Evolutionary conservation across 2,888 invertebrate species (phyloP), one percentile per base, ranked within the genome.

Genomic region (Cryptocephalus primarius): DNA sequence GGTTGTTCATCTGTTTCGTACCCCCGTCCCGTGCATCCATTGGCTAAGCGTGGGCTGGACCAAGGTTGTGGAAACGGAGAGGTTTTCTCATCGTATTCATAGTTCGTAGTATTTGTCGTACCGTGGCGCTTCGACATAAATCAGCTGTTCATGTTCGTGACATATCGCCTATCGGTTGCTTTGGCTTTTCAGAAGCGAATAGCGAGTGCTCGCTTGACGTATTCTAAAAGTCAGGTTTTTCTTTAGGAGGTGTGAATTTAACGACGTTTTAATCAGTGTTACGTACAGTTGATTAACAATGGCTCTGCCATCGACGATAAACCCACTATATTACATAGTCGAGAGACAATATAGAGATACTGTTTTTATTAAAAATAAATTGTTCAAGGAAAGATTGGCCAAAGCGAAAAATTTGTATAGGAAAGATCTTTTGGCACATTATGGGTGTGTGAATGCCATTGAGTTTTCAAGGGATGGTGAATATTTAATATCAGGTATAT

Each of bases 371-470:
- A 79, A 77, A 66, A 75, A 78, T 48, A 74, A 75, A 51, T 72
- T 83, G 54, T 78, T 81, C 48, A 69, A 68, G 54, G 71, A 74
- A 50, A 79, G 87, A 51, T 73, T 87, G 51, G 72, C 75, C 47
- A 74, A 74, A 49, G 85, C 87, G 8, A 80, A 79, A 65, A 86
- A 83, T 73, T 76, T 93, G 39, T 91, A 82, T 70, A 80, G 84
- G 59, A 85, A 85, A 62, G 88, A 94, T 72, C 77, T 94, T 47
- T 75, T 83, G 55, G 87, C 88, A 55, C 94, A 94, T 76, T 94
- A 83, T 76, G 94, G 94, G 63, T 95, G 94, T 78, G 91, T 95
- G 48, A 95, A 95, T 76, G 93, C 94, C 52, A 86, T 94, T 60
- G 94, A 94, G 73, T 95, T 94, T 75, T 92, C 91, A 44, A 78